Conservation (phyloP, 2,113 vertebrate genomes). For the Tupaia chinensis region DNA sequence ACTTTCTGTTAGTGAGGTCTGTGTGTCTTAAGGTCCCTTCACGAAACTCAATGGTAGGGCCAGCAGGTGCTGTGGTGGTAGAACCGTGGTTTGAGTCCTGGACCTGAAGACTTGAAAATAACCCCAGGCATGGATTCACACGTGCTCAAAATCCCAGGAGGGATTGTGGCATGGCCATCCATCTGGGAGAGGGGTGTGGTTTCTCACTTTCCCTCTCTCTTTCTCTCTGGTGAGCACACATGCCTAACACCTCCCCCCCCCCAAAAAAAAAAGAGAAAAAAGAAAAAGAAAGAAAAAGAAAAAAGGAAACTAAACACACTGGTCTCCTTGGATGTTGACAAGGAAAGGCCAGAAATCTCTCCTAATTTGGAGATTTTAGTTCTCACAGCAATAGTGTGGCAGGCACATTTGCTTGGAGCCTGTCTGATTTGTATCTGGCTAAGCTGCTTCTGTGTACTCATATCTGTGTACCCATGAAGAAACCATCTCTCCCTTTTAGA, state of each 20-base stretch:
- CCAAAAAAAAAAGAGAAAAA: too few relatives aligned
- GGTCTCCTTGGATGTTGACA: not conserved
- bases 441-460: not conserved
- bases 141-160: too few relatives aligned
- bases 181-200: too few relatives aligned
- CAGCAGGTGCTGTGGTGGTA: too few relatives aligned
- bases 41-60: not conserved
- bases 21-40: not conserved
- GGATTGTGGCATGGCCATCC: too few relatives aligned
- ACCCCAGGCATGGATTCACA: too few relatives aligned
- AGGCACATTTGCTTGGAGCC: not conserved
- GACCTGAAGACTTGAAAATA: too few relatives aligned
- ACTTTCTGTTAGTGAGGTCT: not conserved
- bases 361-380: not conserved
- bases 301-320: not conserved
- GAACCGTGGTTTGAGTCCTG: too few relatives aligned
- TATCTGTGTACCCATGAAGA: not conserved
- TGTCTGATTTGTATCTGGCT: not conserved
- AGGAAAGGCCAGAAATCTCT: not conserved
- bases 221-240: too few relatives aligned
- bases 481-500: not conserved
- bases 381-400: not conserved
- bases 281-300: too few relatives aligned
- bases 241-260: too few relatives aligned
- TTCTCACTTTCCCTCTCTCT: too few relatives aligned